These are phyloP conservation scores for Eriosoma lanigerum DNA, from an alignment of 1,140 invertebrate species.

Conservation along the genomic window DNA sequence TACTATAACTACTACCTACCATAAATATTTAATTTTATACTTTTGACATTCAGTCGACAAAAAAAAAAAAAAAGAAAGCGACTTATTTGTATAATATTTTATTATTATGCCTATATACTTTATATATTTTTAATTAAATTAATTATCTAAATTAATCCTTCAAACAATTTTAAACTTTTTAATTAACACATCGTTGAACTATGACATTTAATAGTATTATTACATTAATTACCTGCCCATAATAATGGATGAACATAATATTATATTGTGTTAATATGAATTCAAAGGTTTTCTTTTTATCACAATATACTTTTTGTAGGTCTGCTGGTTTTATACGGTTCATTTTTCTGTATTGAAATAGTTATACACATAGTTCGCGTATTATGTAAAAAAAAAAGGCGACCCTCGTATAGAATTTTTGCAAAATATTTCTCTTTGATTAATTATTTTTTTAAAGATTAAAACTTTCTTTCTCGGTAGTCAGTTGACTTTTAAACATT, in stretches of 20 bases:
- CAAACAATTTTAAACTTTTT: not conserved
- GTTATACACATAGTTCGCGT: no score
- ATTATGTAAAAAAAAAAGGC: not conserved
- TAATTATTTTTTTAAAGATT: slow-evolving; percentile 1
- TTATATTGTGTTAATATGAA: not conserved
- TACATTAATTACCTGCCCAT: not conserved
- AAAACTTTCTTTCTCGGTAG: not conserved
- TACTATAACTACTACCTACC: no score
- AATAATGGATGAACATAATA: not conserved
- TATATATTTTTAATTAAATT: not conserved
- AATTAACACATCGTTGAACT: not conserved
- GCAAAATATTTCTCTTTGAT: not conserved
- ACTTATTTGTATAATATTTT: no score
- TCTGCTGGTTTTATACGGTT: not conserved
- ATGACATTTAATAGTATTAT: not conserved
- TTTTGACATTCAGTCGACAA: no score
- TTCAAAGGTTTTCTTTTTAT: not conserved
- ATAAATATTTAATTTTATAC: no score
- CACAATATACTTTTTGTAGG: not conserved
- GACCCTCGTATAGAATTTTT: not conserved
- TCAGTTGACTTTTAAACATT: not conserved
- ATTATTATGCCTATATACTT: no score
- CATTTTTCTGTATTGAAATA: not conserved
- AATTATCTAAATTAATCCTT: not conserved
- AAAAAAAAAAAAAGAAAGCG: no score